These are phyloP conservation scores for Caenorhabditis sinica DNA, from an alignment of 2,888 invertebrate species.

Conservation along the genomic window DNA sequence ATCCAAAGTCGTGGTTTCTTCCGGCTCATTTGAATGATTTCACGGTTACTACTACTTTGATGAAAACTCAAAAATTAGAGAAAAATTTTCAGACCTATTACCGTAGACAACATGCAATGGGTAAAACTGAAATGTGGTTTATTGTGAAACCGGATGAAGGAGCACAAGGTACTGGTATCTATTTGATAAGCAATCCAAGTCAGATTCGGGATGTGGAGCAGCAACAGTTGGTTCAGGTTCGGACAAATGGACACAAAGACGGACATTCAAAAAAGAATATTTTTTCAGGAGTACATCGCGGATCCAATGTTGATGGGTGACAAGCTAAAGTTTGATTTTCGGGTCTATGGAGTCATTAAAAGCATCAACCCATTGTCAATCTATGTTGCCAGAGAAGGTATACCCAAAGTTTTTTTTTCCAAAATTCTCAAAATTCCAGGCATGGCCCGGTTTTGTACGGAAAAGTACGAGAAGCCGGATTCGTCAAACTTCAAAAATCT, in stretches of 20 bases:
- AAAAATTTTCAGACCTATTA: slow-evolving; percentile 40
- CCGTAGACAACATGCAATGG: slow-evolving; percentile 14
- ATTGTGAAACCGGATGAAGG: slow-evolving; percentile 85
- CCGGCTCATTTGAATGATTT: slow-evolving; percentile 84
- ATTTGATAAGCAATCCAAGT: slow-evolving; percentile 84
- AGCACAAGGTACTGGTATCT: slow-evolving; percentile 86
- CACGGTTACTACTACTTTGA: slow-evolving; percentile 43
- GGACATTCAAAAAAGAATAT: too few relatives aligned
- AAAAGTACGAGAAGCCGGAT: slow-evolving; percentile 85
- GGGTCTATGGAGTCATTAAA: slow-evolving; percentile 85
- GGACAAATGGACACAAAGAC: too few relatives aligned
- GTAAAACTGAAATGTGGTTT: slow-evolving; percentile 81
- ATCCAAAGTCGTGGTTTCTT: slow-evolving; percentile 85
- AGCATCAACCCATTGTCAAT: slow-evolving; percentile 85
- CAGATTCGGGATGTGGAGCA: slow-evolving; percentile 83
- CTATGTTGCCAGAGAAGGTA: slow-evolving; percentile 84
- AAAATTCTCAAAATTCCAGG: slow-evolving; percentile 65
- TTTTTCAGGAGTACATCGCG: slow-evolving; percentile 84
- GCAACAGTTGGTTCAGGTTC: slow-evolving; percentile 80
- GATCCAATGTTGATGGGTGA: slow-evolving; percentile 84
- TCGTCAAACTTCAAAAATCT: slow-evolving; percentile 84
- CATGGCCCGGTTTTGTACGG: slow-evolving; percentile 85
- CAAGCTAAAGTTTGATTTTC: slow-evolving; percentile 85
- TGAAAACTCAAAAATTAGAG: background rate
- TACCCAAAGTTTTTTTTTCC: background rate